Base-by-base conservation (phyloP, 2,797 vertebrate genomes). In the Diplodus sargus region DNA sequence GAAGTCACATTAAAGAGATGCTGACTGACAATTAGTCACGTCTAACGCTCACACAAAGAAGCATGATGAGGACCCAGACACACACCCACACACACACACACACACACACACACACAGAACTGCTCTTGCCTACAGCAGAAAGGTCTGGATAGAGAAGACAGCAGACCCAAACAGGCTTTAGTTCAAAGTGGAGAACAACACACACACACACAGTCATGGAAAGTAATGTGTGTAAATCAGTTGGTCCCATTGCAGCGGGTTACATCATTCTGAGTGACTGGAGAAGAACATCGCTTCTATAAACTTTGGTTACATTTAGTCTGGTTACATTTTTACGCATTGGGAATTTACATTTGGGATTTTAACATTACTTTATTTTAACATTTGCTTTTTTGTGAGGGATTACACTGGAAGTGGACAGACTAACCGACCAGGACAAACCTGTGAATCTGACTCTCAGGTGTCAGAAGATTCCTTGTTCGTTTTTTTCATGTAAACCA, bases 261-360 rank as follows among this genome's bases (percentile, higher is more conserved):
- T 89, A 34, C 79, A 87, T 90, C 87, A 90, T 54, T 43, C 30
- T 65, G 73, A 85, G 39, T 72, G 73, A 83, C 73, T 82, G 58
- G 23, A 78, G 52, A 45, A 66, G 51, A 81, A 62, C 74, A 60
- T 34, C 58, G 47, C 70, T 86, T 18, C 60, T 61, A 53, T 65
- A 16, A 64, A 59, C 39, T 47, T 53, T 70, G 34, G 8, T 28
- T 68, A 64, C 54, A 28, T 47, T 49, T 70, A 25, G 8, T 28
- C 64, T 73, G 5, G 42, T 57, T 51, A 1, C 30, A 62, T 47
- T 79, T 68, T 54, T 8, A n/a, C 3, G 42, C 47, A 45, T 42
- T 48, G 3, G 57, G 3, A 22, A 59, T 64, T 70, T 17, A 22
- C 18, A 58, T 60, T 59, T 54, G n/a, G 53, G 22, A 18, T 67